phyloP scores from a whole-genome alignment of 2,888 invertebrate species.

The Drosophila falleni region DNA sequence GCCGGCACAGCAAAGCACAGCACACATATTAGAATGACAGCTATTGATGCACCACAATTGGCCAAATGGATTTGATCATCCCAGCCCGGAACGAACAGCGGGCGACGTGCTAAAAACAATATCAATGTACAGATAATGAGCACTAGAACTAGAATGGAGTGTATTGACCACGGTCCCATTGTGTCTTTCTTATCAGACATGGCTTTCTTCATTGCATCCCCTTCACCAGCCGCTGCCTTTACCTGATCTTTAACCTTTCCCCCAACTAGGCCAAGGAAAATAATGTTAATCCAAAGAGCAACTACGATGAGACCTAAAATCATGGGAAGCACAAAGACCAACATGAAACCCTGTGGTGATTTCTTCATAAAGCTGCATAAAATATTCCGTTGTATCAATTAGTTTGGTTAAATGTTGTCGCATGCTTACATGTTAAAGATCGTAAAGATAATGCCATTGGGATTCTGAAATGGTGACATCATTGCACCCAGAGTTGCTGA shows the following conservation, averaged over 20 bases:
- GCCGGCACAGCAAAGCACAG: slow-evolving; percentile 48
- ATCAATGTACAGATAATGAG: slow-evolving; percentile 21
- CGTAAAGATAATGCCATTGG: slow-evolving; percentile 34
- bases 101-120: slow-evolving; percentile 13
- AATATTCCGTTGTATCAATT: neutral
- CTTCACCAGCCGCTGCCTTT: neutral
- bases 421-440: slow-evolving; percentile 22
- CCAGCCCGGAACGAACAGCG: slow-evolving; percentile 22
- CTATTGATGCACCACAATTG: slow-evolving; percentile 27
- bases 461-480: slow-evolving; percentile 56
- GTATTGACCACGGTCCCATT: slow-evolving; percentile 37
- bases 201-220: slow-evolving; percentile 1
- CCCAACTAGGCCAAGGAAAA: slow-evolving; percentile 44
- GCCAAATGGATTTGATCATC: neutral
- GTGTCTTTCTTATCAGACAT: slow-evolving; percentile 15
- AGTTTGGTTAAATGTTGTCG: too few relatives aligned
- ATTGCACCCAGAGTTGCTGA: slow-evolving; percentile 43
- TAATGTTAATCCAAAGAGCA: slow-evolving; percentile 52
- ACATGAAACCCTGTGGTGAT: rapidly evolving
- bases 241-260: slow-evolving; percentile 19
- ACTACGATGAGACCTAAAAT: slow-evolving; percentile 30
- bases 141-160: neutral
- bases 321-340: slow-evolving; percentile 7
- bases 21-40: slow-evolving; percentile 10
- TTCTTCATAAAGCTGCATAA: neutral